Conservation (phyloP, 1,140 invertebrate genomes). For the Mactra quadrangularis region DNA sequence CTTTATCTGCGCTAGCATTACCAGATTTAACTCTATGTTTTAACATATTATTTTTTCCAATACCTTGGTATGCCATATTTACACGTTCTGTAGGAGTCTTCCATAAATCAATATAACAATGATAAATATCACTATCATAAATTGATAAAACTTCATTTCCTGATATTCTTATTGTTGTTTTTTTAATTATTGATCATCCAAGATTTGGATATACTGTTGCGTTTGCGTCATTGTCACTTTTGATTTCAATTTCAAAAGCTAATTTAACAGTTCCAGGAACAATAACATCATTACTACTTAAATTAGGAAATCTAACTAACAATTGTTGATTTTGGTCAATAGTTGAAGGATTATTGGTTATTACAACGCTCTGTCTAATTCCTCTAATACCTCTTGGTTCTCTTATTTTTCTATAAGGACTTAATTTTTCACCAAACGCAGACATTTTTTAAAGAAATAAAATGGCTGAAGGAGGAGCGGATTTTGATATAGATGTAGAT, state of each 20-base stretch:
- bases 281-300: constrained; percentile 54
- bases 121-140: constrained; percentile 17
- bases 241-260: constrained; percentile 53
- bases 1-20: not conserved
- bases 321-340: too few relatives aligned
- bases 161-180: too few relatives aligned
- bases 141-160: constrained; percentile 56
- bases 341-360: constrained; percentile 54
- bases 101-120: constrained; percentile 26
- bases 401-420: too few relatives aligned
- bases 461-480: constrained; percentile 22
- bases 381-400: constrained; percentile 19
- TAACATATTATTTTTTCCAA: not conserved
- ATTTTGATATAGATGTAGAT: too few relatives aligned
- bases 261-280: constrained; percentile 43
- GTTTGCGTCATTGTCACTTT: constrained; percentile 32
- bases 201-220: too few relatives aligned
- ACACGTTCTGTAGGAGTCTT: constrained; percentile 20
- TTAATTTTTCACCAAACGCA: too few relatives aligned
- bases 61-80: constrained; percentile 22
- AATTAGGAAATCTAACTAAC: constrained; percentile 60
- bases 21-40: not conserved
- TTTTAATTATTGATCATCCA: too few relatives aligned
- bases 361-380: constrained; percentile 20
- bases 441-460: constrained; percentile 31